Base-by-base conservation (phyloP, 2,797 vertebrate genomes). In the Knipowitschia caucasica region DNA sequence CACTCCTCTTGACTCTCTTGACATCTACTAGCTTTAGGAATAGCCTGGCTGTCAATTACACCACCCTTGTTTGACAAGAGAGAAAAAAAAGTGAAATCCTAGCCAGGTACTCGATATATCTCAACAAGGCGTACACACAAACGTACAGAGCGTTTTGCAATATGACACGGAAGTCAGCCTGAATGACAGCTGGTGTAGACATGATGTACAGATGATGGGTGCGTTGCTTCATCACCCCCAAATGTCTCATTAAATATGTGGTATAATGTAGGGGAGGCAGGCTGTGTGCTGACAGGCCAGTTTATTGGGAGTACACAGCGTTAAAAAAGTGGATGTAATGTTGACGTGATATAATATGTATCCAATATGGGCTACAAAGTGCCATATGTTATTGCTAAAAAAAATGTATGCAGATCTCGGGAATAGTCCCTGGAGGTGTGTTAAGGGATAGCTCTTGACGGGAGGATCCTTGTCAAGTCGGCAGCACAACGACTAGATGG, bases 221-320 rank as follows among this genome's bases (percentile, higher is more conserved):
- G 67, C 49, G 63, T 40, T 46, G 72, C 66, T 74, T 83, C 67
- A 40, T 50, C 15, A 49, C 53, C 21, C 42, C 55, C 64, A 34
- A 70, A 55, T 45, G 61, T 50, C 59, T 88, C 68, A 72, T 87
- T 86, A 84, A 82, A 83, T 67, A 88, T 86, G 53, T 30, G 84
- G 81, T 67, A 75, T 58, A 62, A 79, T 69, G 65, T 54, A 61
- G 47, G 61, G 59, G 57, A 62, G 46, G 59, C 58, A 24, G 20
- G 34, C 63, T 74, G 64, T 66, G 65, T 34, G 29, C 54, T 73
- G 65, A 73, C 62, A 67, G 62, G 54, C 39, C 23, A 15, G 50
- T 39, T 39, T 31, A 55, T 58, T 73, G 53, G 73, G 44, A 61
- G 54, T 44, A 69, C 50, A 60, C 65, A 42, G 63, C 12, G 15